Evolutionary conservation across 2,113 vertebrate genomes (phyloP).

Genomic region (Callopanchax toddi): DNA sequence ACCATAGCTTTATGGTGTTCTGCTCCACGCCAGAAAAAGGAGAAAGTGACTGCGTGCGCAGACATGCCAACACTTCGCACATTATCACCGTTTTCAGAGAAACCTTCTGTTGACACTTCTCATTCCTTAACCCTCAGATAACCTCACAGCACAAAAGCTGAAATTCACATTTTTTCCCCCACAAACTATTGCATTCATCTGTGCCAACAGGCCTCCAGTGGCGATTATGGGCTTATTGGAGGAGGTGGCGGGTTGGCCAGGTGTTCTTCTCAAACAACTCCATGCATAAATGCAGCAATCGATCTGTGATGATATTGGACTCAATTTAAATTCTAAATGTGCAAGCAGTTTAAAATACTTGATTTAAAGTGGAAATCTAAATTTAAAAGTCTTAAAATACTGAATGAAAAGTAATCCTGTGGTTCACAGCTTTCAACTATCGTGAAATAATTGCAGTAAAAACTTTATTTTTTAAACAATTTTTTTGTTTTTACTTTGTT

Average conservation of each 20-base stretch:
- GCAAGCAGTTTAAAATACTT: background rate
- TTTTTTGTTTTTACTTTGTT: too few species aligned
- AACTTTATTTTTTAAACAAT: too few species aligned
- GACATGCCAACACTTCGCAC: constrained; percentile 65
- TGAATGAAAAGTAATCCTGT: too few species aligned
- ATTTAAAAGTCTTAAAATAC: background rate
- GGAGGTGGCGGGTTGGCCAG: background rate
- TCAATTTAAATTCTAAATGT: background rate
- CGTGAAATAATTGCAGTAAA: too few species aligned
- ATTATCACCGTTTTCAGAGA: constrained; percentile 36
- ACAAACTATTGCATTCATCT: constrained; percentile 8
- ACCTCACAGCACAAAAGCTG: constrained; percentile 21
- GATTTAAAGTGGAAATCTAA: background rate
- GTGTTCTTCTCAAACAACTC: constrained; percentile 15
- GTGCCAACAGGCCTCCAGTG: background rate
- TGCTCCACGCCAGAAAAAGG: constrained; percentile 41
- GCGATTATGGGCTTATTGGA: constrained; percentile 1
- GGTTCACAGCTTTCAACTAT: too few species aligned
- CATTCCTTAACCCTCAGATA: constrained; percentile 45
- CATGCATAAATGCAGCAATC: background rate
- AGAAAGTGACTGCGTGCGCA: constrained; percentile 61
- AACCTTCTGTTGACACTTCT: constrained; percentile 53
- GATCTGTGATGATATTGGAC: background rate
- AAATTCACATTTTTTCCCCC: constrained; percentile 30
- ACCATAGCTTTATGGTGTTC: constrained; percentile 60